Conservation (phyloP, 2,113 vertebrate genomes). For the Tyrannus savana region DNA sequence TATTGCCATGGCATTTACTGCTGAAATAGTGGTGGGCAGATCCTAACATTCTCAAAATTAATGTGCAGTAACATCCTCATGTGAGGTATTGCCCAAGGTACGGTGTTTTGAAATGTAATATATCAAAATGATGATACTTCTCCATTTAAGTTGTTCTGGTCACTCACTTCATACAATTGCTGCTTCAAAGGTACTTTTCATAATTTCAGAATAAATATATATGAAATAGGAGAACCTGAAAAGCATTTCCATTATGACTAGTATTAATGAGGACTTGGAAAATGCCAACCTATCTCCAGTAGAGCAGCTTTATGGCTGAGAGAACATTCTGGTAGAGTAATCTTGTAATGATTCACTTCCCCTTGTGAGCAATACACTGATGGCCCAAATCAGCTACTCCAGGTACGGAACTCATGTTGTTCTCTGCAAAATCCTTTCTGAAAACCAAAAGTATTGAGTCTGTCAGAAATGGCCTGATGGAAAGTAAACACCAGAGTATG, state of each 20-base stretch:
- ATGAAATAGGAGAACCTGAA: constrained; percentile 36
- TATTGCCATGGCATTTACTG: constrained; percentile 66
- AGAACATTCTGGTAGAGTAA: constrained; percentile 35
- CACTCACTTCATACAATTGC: constrained; percentile 29
- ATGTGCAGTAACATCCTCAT: constrained; percentile 58
- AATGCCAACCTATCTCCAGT: constrained; percentile 51
- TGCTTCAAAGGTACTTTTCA: constrained; percentile 48
- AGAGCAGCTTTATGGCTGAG: constrained; percentile 38
- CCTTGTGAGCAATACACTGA: constrained; percentile 10
- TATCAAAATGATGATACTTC: constrained; percentile 60
- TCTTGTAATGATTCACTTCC: constrained; percentile 36
- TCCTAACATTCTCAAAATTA: constrained; percentile 65
- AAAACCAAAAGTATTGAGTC: neutral
- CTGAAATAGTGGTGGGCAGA: constrained; percentile 57
- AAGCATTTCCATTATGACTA: constrained; percentile 47
- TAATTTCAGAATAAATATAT: constrained; percentile 68
- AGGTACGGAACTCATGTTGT: neutral
- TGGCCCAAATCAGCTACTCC: neutral
- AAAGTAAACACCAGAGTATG: neutral
- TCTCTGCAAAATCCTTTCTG: neutral
- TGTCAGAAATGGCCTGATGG: neutral
- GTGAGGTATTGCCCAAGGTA: constrained; percentile 45
- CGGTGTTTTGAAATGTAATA: constrained; percentile 54
- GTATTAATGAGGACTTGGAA: constrained; percentile 55
- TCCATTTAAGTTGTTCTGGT: constrained; percentile 55